These are phyloP conservation scores for Phytoseiulus persimilis DNA, from an alignment of 2,888 invertebrate species.

Conservation along the genomic window DNA sequence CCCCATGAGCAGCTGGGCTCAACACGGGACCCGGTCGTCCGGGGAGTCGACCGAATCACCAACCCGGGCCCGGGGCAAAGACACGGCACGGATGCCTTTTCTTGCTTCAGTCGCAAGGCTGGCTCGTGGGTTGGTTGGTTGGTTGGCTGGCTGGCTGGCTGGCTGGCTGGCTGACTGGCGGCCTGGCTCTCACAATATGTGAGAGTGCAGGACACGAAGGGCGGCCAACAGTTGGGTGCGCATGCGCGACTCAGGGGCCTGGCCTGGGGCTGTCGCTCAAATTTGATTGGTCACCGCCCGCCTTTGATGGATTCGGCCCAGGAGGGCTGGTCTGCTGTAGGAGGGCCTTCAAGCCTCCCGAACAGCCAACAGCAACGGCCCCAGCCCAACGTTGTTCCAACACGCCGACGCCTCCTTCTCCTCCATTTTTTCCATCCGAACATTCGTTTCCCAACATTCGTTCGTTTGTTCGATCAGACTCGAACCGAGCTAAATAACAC, in stretches of 20 bases:
- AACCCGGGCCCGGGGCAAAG: neutral
- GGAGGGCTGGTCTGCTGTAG: slow-evolving; percentile 9
- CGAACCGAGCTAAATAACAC: neutral
- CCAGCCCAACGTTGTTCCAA: neutral
- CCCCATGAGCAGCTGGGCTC: neutral
- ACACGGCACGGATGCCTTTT: neutral
- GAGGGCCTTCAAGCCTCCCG: slow-evolving; percentile 29
- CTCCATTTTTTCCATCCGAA: neutral
- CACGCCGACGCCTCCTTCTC: neutral
- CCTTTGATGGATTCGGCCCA: slow-evolving; percentile 38
- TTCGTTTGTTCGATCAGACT: neutral
- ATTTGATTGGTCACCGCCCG: slow-evolving; percentile 39
- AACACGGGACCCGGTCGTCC: neutral
- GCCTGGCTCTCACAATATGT: neutral
- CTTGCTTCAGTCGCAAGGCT: neutral
- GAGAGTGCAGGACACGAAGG: neutral
- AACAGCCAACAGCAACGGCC: slow-evolving; percentile 30
- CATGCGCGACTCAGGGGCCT: slow-evolving; percentile 37
- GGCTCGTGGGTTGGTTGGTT: neutral
- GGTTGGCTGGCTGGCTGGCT: no score
- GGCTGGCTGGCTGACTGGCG: no score
- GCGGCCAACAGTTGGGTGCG: slow-evolving; percentile 7
- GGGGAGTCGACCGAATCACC: neutral
- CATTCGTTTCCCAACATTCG: neutral
- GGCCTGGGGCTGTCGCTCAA: slow-evolving; percentile 38